Evolutionary conservation across 2,113 vertebrate species (phyloP), one percentile per base, ranked within the genome.

Genomic region (Syngnathoides biaculeatus): DNA sequence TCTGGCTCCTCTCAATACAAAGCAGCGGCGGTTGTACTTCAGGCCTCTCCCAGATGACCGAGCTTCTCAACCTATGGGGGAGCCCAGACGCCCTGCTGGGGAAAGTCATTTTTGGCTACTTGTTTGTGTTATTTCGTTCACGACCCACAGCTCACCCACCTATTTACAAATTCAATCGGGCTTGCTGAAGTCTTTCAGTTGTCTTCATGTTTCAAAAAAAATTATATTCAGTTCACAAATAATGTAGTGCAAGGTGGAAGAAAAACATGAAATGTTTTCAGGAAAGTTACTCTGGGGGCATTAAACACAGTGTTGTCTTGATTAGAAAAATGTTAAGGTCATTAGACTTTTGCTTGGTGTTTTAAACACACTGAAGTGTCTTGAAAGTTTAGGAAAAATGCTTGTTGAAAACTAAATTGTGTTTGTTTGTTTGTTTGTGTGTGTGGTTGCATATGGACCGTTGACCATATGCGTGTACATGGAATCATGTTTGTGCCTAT

Each of bases 401-500:
- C 40, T 42, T 35, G 30, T 7, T 8, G 8, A n/a, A 52, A 20
- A 22, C 8, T 8, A 52, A 9, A 22, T 12, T 5, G 4, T 26
- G 3, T 14, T 55, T 24, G 10, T 24, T n/a, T n/a, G n/a, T n/a
- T n/a, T 22, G 13, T 55, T 55, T 38, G 30, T 38, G 27, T 60
- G 30, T 60, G 13, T 43, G 24, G 38, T 3, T 24, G 39, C 20
- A 17, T 71, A 43, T 14, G 69, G 72, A 67, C 50, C 60, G 63
- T 55, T 40, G 42, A 72, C 68, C 68, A 65, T 82, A 70, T 80
- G 75, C 69, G 73, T 9, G 52, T 69, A 1, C 64, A 53, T 13
- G 12, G 3, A 53, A 15, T 48, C 45, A 53, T 35, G 62, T 68
- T 68, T 19, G 1, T 10, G 5, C 52, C 17, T 48, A 26, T 64